phyloP scores from a whole-genome alignment of 2,888 invertebrate species.

The Lithosia quadra region DNA sequence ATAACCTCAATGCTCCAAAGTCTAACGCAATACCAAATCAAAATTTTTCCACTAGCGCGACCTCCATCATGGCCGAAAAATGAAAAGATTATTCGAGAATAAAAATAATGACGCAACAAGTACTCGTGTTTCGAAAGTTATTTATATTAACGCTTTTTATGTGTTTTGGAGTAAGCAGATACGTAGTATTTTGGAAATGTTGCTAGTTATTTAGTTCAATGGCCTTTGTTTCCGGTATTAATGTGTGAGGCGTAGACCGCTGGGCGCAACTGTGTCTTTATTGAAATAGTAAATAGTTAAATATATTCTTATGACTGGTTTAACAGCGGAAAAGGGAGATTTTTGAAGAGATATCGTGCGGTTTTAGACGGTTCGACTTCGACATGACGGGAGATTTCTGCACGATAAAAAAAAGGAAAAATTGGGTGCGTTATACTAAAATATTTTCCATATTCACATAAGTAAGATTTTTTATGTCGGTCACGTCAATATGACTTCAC shows the following conservation, averaged over 20 bases:
- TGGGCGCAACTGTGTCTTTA: conserved; percentile 4
- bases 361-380: no score
- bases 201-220: conserved; percentile 3
- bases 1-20: not conserved
- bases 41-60: conserved; percentile 43
- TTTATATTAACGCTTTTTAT: conserved; percentile 28
- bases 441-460: no score
- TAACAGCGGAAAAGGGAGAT: no score
- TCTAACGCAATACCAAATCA: conserved; percentile 17
- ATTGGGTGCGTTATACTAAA: no score
- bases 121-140: conserved; percentile 40
- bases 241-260: not conserved
- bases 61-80: conserved; percentile 32
- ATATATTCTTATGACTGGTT: no score
- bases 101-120: conserved; percentile 46
- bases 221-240: conserved; percentile 5
- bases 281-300: no score
- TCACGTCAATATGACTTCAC: no score
- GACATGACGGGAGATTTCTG: no score
- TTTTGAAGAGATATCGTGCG: no score
- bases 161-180: conserved; percentile 6
- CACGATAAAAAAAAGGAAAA: no score
- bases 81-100: conserved; percentile 39
- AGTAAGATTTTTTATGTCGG: no score
- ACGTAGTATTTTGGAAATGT: not conserved